Percentiles rank a stretch among this genome's conserved stretches.
Conservation (phyloP, 2,888 invertebrate species). For the Athrips mouffetella region DNA sequence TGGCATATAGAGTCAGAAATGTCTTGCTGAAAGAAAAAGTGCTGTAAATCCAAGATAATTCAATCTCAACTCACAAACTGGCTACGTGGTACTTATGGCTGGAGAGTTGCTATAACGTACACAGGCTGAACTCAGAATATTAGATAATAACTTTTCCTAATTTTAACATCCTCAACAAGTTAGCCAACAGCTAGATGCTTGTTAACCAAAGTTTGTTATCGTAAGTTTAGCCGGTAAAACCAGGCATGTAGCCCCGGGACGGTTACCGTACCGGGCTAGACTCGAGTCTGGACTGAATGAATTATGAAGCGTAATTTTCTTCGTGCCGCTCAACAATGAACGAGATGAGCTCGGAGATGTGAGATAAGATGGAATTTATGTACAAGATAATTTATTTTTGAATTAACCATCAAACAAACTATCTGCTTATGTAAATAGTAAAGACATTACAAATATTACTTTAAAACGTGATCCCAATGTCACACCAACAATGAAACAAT, state of each 20-base stretch:
- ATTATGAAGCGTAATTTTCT: constrained; percentile 18
- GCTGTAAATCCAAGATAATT: too few species aligned
- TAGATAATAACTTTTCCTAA: background rate
- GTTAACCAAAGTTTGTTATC: constrained; percentile 1
- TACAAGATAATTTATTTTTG: background rate
- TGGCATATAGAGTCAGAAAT: too few species aligned
- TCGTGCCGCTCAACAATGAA: constrained; percentile 8
- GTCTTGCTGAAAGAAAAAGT: too few species aligned
- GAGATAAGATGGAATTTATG: background rate
- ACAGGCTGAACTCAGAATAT: too few species aligned
- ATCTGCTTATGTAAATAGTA: too few species aligned
- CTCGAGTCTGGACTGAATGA: constrained; percentile 13
- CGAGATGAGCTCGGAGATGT: background rate
- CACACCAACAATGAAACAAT: too few species aligned
- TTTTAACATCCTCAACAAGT: constrained; percentile 4
- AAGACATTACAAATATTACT: too few species aligned
- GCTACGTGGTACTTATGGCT: too few species aligned
- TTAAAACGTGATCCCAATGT: too few species aligned
- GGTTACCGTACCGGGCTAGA: background rate
- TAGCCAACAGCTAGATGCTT: background rate
- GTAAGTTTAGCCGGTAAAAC: background rate
- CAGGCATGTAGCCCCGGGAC: background rate
- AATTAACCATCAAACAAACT: too few species aligned
- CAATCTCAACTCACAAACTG: too few species aligned
- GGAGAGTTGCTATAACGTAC: too few species aligned